Evolutionary conservation across 2,888 invertebrate species (phyloP), one percentile per base, ranked within the genome.

Genomic region (Branchellion lobata): DNA sequence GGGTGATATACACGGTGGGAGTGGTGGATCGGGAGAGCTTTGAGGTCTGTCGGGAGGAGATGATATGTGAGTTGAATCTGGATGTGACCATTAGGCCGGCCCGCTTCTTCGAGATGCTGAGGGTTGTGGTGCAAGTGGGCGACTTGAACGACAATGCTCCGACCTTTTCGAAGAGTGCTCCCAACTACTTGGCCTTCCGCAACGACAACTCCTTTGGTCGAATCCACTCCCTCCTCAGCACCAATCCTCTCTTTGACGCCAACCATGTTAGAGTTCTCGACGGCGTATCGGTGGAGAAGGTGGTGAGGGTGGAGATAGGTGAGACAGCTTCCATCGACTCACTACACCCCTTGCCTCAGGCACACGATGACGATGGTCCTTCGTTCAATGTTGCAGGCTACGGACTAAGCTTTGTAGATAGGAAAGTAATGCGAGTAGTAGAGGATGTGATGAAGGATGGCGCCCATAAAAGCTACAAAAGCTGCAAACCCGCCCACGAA

Each of bases 71-170:
- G 71, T 68, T 82, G 36, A 51, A 79, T 18, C 79, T 83, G 0
- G 82, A 83, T 69, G 80, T 83, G 18, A 82, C 82, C 5, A 53
- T 83, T 14, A 80, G 75, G 36, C 82, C 82, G 11, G 65, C 77
- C 1, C 77, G 69, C 65, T 81, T 79, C 73, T 82, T 83, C 68
- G 80, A 80, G 53, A 81, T 82, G 34, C 80, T 83, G 74, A 81
- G 82, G 65, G 80, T 82, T n/a, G 80, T 69, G 21, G 81, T 83
- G 36, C 77, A 81, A n/a, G 80, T 83, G 24, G 34, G 47, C 5
- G 83, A 83, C 72, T 74, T 81, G 68, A 83, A 83, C 68, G 83
- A 83, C 73, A 82, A 83, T 77, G 69, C 57, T 27, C 83, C 83
- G 5, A 34, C 80, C 29, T 83, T 83, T 76, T 57, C 36, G 24